Evolutionary conservation across 1,140 invertebrate species (phyloP).

Genomic region (Drosophila elegans): DNA sequence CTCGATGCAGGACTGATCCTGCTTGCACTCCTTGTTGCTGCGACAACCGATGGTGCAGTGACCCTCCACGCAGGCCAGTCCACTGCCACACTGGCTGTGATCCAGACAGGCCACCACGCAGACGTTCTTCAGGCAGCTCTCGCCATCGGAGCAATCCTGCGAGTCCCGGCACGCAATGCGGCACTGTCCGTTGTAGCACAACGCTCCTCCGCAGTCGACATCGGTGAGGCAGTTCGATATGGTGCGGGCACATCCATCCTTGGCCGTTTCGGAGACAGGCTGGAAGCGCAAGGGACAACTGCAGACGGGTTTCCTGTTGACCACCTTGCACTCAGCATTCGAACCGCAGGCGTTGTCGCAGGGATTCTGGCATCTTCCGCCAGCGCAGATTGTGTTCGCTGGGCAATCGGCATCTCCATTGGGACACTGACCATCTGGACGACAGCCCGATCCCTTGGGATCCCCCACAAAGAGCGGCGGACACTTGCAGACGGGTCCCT

Average conservation of each 20-base stretch:
- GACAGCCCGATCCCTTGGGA: constrained; percentile 89
- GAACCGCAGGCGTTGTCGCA: constrained; percentile 91
- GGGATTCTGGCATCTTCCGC: constrained; percentile 90
- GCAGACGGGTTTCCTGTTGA: constrained; percentile 90
- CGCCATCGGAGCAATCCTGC: constrained; percentile 92
- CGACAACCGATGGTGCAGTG: constrained; percentile 93
- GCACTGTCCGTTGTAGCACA: constrained; percentile 93
- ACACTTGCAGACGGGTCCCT: constrained; percentile 90
- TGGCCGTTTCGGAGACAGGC: constrained; percentile 86
- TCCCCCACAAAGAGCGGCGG: constrained; percentile 91
- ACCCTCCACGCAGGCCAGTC: constrained; percentile 92
- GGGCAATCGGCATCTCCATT: constrained; percentile 92
- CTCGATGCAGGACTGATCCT: constrained; percentile 91
- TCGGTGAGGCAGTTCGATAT: constrained; percentile 89
- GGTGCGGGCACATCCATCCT: constrained; percentile 90
- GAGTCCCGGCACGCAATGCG: constrained; percentile 91
- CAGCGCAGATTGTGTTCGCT: constrained; percentile 89
- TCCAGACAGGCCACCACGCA: constrained; percentile 91
- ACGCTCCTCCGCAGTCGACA: constrained; percentile 90
- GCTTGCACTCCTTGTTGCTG: constrained; percentile 91
- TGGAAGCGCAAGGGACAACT: constrained; percentile 90
- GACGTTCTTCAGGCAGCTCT: constrained; percentile 91
- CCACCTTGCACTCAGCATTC: constrained; percentile 91
- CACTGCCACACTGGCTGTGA: constrained; percentile 91
- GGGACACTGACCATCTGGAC: constrained; percentile 89